Evolutionary conservation across 2,888 invertebrate genomes (phyloP).

Genomic region (Cryptophagus acutangulus): DNA sequence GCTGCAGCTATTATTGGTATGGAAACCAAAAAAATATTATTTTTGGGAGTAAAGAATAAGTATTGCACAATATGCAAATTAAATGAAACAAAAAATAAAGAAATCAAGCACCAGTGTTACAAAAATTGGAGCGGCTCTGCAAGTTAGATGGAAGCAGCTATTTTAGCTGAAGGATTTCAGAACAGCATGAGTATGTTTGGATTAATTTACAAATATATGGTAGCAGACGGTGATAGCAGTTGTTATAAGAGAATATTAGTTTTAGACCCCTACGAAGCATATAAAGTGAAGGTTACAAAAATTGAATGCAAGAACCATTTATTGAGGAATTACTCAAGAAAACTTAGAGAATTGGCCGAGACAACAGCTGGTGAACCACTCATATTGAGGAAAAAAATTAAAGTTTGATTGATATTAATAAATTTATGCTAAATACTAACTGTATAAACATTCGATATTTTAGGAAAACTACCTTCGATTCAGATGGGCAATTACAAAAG

Average conservation of each 20-base stretch:
- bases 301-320: slow-evolving; percentile 20
- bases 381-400: neutral
- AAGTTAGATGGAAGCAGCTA: slow-evolving; percentile 19
- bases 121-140: slow-evolving; percentile 21
- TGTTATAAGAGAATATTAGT: slow-evolving; percentile 14
- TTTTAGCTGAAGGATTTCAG: slow-evolving; percentile 19
- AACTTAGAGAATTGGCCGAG: slow-evolving; percentile 5
- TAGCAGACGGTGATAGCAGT: slow-evolving; percentile 22
- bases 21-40: slow-evolving; percentile 18
- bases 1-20: slow-evolving; percentile 13
- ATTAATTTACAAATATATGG: slow-evolving; percentile 16
- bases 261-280: slow-evolving; percentile 12
- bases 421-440: neutral
- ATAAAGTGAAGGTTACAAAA: slow-evolving; percentile 12
- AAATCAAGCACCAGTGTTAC: slow-evolving; percentile 15
- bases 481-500: neutral
- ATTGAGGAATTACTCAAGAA: slow-evolving; percentile 14
- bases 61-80: slow-evolving; percentile 15
- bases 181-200: slow-evolving; percentile 14
- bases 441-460: neutral
- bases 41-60: slow-evolving; percentile 20
- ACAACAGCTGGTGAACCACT: neutral
- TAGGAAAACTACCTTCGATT: neutral
- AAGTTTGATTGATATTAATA: neutral
- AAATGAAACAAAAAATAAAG: slow-evolving; percentile 7